These are phyloP conservation scores for Epinotia brunnichana DNA, from an alignment of 2,888 invertebrate species.

Conservation along the genomic window DNA sequence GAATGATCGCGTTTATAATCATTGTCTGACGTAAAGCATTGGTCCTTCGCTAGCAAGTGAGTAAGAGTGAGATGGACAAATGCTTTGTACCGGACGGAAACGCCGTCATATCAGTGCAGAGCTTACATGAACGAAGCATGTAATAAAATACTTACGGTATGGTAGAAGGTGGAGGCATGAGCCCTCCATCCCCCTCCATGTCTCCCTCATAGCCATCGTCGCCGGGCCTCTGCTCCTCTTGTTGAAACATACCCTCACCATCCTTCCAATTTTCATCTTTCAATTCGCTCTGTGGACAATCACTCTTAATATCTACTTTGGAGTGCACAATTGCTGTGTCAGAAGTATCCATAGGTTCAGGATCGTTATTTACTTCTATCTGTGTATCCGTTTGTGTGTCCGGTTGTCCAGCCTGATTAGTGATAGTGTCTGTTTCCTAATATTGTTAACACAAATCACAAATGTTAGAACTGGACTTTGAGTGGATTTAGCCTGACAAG, in stretches of 20 bases:
- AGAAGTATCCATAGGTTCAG: conserved; percentile 30
- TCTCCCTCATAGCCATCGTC: conserved; percentile 86
- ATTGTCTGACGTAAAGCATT: too few relatives aligned
- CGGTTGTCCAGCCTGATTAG: conserved; percentile 61
- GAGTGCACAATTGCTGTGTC: conserved; percentile 1
- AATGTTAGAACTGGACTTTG: conserved; percentile 39
- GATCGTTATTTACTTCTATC: conserved; percentile 44
- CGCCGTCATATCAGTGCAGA: too few relatives aligned
- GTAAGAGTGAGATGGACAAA: too few relatives aligned
- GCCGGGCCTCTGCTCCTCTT: conserved; percentile 72
- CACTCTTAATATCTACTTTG: conserved; percentile 55
- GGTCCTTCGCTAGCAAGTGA: too few relatives aligned
- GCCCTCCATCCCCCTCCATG: conserved; percentile 86
- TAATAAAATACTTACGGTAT: conserved; percentile 71
- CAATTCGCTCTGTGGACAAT: conserved; percentile 72
- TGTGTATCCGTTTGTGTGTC: conserved; percentile 46
- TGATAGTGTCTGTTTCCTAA: conserved; percentile 64
- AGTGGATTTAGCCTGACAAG: conserved; percentile 15
- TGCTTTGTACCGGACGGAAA: too few relatives aligned
- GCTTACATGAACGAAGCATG: too few relatives aligned
- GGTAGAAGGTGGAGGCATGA: conserved; percentile 93
- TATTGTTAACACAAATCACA: conserved; percentile 65
- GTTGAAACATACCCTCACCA: conserved; percentile 54
- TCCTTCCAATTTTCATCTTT: conserved; percentile 55
- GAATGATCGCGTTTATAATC: too few relatives aligned